Conservation (phyloP, 2,797 vertebrate genomes). For the Bradypodion pumilum region DNA sequence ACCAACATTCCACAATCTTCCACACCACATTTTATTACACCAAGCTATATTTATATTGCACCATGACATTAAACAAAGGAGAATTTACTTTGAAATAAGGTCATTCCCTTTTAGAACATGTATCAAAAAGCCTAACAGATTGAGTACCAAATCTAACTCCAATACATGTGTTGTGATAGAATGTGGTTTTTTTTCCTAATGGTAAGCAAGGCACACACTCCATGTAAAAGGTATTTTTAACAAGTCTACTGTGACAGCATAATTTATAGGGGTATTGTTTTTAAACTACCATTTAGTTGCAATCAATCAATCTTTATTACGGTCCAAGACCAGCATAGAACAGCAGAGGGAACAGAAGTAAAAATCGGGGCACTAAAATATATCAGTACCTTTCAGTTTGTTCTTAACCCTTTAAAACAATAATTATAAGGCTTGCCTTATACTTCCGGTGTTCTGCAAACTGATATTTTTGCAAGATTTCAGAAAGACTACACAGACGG, state of each 20-base stretch:
- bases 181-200: conserved; percentile 1
- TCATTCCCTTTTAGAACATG: background rate
- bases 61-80: background rate
- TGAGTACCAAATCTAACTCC: background rate
- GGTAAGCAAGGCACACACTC: background rate
- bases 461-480: background rate
- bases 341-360: no score
- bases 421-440: background rate
- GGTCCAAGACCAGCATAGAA: no score
- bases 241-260: no score
- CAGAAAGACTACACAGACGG: background rate
- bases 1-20: background rate
- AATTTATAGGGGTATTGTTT: no score
- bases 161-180: conserved; percentile 1
- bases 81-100: background rate
- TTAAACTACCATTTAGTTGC: no score
- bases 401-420: background rate
- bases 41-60: background rate
- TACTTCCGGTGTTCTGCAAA: background rate
- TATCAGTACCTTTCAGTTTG: background rate
- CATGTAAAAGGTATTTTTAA: background rate
- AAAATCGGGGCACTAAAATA: no score
- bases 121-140: background rate
- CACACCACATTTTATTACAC: background rate
- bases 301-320: no score